Evolutionary conservation across 2,113 vertebrate genomes (phyloP).

Genomic region (Talpa occidentalis): DNA sequence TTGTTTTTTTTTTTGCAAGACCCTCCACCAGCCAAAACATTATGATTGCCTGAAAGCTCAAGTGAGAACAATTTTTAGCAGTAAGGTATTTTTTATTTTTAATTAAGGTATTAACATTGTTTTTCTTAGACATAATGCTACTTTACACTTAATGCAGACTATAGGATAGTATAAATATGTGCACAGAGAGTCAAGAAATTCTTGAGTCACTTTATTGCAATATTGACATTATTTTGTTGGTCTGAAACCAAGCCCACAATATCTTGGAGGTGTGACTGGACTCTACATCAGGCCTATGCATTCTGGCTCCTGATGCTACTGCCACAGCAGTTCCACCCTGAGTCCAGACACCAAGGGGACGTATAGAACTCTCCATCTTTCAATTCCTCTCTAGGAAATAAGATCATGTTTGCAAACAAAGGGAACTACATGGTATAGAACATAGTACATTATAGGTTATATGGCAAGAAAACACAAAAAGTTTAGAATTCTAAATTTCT

Average conservation of each 20-base stretch:
- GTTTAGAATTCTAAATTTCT: background rate
- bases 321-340: background rate
- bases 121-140: background rate
- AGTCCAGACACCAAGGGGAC: background rate
- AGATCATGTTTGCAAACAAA: background rate
- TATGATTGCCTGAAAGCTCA: background rate
- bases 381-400: background rate
- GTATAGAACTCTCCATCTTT: background rate
- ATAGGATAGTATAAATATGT: too few relatives aligned
- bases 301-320: conserved; percentile 37
- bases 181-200: background rate
- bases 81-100: background rate
- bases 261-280: background rate
- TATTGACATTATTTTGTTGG: background rate
- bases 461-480: background rate
- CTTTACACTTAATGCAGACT: background rate
- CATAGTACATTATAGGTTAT: background rate
- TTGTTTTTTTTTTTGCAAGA: background rate
- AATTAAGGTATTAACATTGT: background rate
- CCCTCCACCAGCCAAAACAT: background rate
- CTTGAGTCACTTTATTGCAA: background rate
- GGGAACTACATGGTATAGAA: background rate
- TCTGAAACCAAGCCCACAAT: background rate
- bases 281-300: background rate
- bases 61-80: background rate